Evolutionary conservation across 2,888 invertebrate genomes (phyloP).

Genomic region (Argyra leucocephala): DNA sequence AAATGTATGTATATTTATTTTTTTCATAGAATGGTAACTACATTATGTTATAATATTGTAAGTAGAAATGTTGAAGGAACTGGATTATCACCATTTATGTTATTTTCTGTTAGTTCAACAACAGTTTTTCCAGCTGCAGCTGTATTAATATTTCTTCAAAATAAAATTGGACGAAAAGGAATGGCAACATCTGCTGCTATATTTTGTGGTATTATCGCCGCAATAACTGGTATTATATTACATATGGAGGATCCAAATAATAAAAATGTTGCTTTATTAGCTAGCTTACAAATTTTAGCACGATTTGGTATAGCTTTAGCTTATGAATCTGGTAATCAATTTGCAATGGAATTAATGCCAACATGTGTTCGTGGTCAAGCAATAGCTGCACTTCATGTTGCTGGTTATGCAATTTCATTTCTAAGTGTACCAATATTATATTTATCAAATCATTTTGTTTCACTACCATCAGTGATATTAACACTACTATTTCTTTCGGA

Average conservation of each 20-base stretch:
- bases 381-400: conserved; percentile 47
- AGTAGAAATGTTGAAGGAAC: conserved; percentile 45
- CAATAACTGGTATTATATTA: conserved; percentile 38
- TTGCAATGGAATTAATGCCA: conserved; percentile 50
- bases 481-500: conserved; percentile 42
- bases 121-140: conserved; percentile 46
- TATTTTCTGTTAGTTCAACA: conserved; percentile 44
- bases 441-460: conserved; percentile 31
- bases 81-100: conserved; percentile 43
- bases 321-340: conserved; percentile 50
- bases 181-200: conserved; percentile 44
- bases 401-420: conserved; percentile 47
- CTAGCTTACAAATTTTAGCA: conserved; percentile 42
- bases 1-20: background rate
- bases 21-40: conserved; percentile 44
- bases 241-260: background rate
- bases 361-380: conserved; percentile 50
- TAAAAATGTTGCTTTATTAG: conserved; percentile 35
- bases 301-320: conserved; percentile 47
- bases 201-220: conserved; percentile 42
- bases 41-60: conserved; percentile 46
- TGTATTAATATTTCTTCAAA: conserved; percentile 28
- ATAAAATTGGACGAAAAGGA: conserved; percentile 38
- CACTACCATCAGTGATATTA: conserved; percentile 44
- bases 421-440: conserved; percentile 45